phyloP scores from a whole-genome alignment of 2,888 invertebrate genomes.

The Plutella xylostella region DNA sequence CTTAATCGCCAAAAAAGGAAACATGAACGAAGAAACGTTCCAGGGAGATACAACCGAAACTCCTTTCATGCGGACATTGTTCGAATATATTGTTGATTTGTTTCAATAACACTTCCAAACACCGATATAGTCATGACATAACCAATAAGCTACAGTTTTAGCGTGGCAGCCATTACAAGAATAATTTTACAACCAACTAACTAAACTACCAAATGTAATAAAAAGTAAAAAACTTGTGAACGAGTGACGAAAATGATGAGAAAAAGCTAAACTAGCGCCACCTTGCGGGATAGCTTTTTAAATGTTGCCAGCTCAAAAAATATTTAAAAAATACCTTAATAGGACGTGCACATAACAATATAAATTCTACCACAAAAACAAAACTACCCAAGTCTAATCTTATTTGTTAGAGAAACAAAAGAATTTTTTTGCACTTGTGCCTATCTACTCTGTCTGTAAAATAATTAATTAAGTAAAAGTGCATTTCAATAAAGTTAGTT shows the following conservation, averaged over 20 bases:
- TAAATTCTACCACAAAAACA: too few species aligned
- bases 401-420: too few species aligned
- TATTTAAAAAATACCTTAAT: too few species aligned
- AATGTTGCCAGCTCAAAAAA: slow-evolving; percentile 22
- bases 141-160: slow-evolving; percentile 59
- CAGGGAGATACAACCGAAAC: slow-evolving; percentile 47
- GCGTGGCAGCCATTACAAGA: slow-evolving; percentile 68
- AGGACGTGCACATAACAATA: too few species aligned
- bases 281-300: slow-evolving; percentile 33
- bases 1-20: slow-evolving; percentile 65
- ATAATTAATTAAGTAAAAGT: too few species aligned
- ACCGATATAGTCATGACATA: slow-evolving; percentile 54
- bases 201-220: slow-evolving; percentile 58
- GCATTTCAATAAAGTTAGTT: too few species aligned
- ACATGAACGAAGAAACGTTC: slow-evolving; percentile 65
- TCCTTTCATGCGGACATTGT: slow-evolving; percentile 54
- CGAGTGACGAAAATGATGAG: slow-evolving; percentile 45
- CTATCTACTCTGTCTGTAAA: too few species aligned
- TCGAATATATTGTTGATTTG: slow-evolving; percentile 51
- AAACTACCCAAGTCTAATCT: too few species aligned
- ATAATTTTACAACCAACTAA: slow-evolving; percentile 53
- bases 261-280: slow-evolving; percentile 33
- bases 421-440: too few species aligned
- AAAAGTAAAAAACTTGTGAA: slow-evolving; percentile 51
- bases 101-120: slow-evolving; percentile 34